These are phyloP conservation scores for Notamacropus eugenii DNA, from an alignment of 2,797 vertebrate genomes.

Conservation along the genomic window DNA sequence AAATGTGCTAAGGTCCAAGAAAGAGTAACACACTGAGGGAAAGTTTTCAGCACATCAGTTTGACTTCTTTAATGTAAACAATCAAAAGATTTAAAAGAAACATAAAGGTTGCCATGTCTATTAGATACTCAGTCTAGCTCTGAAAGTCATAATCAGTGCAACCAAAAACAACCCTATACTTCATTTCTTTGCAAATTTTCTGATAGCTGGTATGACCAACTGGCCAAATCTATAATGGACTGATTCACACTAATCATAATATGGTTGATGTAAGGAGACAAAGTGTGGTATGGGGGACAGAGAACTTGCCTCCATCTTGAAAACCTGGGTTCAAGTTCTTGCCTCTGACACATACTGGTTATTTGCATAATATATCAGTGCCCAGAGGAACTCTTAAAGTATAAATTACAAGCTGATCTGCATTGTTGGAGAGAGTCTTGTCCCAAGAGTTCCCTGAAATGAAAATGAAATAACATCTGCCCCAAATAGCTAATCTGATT, in stretches of 20 bases:
- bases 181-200: background rate
- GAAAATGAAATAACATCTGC: background rate
- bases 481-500: background rate
- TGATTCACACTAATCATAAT: background rate
- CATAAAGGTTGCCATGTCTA: conserved; percentile 19
- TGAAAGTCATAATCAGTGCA: background rate
- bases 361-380: background rate
- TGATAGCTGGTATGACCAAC: background rate
- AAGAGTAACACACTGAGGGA: conserved; percentile 5
- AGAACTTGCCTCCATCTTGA: background rate
- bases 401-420: background rate
- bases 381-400: background rate
- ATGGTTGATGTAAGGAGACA: background rate
- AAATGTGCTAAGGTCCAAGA: background rate
- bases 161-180: background rate
- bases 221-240: background rate
- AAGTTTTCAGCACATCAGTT: conserved; percentile 9
- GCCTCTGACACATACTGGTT: background rate
- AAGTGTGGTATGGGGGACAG: background rate
- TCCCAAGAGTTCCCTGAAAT: background rate
- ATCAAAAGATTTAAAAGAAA: conserved; percentile 16
- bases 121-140: background rate
- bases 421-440: background rate
- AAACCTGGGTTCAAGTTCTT: background rate
- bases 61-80: conserved; percentile 6